Evolutionary conservation across 2,797 vertebrate genomes (phyloP).

Genomic region (Paramormyrops hopkinsi): DNA sequence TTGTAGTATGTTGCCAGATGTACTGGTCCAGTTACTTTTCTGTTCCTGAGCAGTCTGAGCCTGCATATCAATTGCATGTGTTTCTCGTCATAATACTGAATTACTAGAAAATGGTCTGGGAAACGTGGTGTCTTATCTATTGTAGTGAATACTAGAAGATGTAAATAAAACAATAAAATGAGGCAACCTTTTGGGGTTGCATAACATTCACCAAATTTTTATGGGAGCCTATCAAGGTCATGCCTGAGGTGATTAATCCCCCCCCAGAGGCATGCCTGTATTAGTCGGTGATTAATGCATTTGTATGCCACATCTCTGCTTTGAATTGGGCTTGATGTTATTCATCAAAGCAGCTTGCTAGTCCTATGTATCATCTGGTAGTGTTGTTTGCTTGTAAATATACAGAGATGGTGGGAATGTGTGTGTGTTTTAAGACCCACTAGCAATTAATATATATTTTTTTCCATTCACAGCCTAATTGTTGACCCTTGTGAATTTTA

Average conservation of each 20-base stretch:
- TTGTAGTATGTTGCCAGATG: not conserved
- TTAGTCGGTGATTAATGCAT: not conserved
- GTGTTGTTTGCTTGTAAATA: not conserved
- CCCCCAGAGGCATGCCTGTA: not conserved
- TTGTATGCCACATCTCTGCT: not conserved
- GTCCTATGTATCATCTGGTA: not conserved
- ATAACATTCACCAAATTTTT: not conserved
- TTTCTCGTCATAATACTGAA: not conserved
- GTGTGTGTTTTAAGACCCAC: not conserved
- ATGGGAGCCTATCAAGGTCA: not conserved
- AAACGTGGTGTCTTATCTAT: not conserved
- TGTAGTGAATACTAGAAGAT: not conserved
- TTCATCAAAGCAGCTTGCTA: not conserved
- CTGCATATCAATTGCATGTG: not conserved
- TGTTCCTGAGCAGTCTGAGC: not conserved
- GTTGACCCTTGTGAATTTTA: constrained; percentile 21
- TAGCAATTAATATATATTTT: not conserved
- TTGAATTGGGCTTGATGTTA: not conserved
- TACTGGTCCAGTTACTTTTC: not conserved
- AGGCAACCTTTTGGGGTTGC: not conserved
- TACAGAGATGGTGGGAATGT: not conserved
- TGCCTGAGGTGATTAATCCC: not conserved
- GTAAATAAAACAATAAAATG: not conserved
- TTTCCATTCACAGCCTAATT: not conserved
- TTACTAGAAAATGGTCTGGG: not conserved